These are phyloP conservation scores for Ormia ochracea DNA, from an alignment of 2,888 invertebrate genomes.

Conservation along the genomic window DNA sequence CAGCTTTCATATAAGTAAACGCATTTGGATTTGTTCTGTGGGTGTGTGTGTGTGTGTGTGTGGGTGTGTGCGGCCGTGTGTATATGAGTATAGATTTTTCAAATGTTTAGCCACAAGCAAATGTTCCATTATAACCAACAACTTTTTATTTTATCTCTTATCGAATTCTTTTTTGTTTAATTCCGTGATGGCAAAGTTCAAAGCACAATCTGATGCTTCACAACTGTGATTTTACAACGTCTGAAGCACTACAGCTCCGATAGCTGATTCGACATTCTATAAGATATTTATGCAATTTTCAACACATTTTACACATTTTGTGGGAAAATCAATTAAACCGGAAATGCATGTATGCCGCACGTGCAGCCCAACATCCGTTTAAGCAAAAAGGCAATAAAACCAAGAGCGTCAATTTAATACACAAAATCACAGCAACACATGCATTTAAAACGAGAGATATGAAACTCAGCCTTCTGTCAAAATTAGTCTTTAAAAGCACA, in stretches of 20 bases:
- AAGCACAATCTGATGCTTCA: background rate
- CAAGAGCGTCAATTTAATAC: constrained; percentile 54
- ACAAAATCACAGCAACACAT: background rate
- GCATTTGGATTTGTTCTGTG: constrained; percentile 11
- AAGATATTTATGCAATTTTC: constrained; percentile 64
- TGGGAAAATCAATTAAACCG: constrained; percentile 73
- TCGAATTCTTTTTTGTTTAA: background rate
- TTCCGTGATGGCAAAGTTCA: constrained; percentile 15
- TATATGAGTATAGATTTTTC: background rate
- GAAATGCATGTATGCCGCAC: constrained; percentile 69
- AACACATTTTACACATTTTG: constrained; percentile 71
- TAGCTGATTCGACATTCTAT: constrained; percentile 47
- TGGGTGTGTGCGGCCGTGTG: too few relatives aligned
- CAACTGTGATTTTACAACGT: background rate
- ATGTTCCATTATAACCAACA: constrained; percentile 44
- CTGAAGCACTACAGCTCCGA: background rate
- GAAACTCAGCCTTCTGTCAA: constrained; percentile 3
- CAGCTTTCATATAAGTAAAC: constrained; percentile 37
- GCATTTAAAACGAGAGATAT: background rate
- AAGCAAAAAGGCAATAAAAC: constrained; percentile 63
- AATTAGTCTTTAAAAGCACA: constrained; percentile 33
- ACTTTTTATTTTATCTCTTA: background rate
- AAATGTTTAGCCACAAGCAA: constrained; percentile 47
- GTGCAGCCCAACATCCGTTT: constrained; percentile 59
- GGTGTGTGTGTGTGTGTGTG: too few relatives aligned